Evolutionary conservation across 1,140 invertebrate genomes (phyloP).

Genomic region (Apocrypta bakeri): DNA sequence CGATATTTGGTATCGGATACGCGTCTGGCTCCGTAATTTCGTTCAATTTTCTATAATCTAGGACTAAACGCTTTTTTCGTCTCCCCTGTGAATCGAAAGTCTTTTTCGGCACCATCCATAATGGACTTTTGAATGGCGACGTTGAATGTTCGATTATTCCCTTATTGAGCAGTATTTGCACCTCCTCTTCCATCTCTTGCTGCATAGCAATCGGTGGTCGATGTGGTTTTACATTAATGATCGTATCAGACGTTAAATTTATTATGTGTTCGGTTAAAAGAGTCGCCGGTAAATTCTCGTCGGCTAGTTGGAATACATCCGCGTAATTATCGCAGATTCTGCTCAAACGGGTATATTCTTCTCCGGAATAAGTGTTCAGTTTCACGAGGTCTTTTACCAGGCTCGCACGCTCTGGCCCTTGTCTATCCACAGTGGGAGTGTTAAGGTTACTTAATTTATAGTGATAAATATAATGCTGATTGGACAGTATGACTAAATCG

Average conservation of each 20-base stretch:
- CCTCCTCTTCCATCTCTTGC: neutral
- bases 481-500: no score
- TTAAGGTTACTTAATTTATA: no score
- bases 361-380: no score
- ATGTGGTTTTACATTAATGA: neutral
- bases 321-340: no score
- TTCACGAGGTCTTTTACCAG: no score
- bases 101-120: conserved; percentile 42
- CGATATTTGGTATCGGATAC: conserved; percentile 7
- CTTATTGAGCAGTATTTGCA: neutral
- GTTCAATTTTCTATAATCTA: conserved; percentile 7
- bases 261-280: neutral
- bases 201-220: neutral
- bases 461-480: no score
- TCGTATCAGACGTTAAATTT: neutral
- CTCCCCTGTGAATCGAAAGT: neutral
- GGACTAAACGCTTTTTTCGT: neutral
- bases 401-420: no score
- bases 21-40: conserved; percentile 7
- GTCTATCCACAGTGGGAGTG: no score
- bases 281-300: neutral
- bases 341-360: no score
- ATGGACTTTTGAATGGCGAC: neutral
- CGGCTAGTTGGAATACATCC: neutral
- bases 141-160: neutral